Evolutionary conservation across 1,140 invertebrate species (phyloP).

Genomic region (Magallana angulata): DNA sequence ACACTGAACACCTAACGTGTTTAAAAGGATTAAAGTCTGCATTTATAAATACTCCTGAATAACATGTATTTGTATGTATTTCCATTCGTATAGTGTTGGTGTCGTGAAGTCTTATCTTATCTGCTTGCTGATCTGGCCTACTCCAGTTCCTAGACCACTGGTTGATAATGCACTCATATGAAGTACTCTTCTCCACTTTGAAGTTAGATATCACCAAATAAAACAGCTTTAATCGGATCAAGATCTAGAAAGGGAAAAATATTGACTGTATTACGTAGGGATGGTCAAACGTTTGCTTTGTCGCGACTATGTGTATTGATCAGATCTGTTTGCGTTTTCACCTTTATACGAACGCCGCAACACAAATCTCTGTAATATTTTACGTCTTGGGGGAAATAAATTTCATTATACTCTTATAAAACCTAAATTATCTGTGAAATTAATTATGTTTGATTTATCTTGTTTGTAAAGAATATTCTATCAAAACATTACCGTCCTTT

Average conservation of each 20-base stretch:
- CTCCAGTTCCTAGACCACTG: conserved; percentile 17
- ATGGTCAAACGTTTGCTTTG: conserved; percentile 22
- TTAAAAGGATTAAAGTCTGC: conserved; percentile 15
- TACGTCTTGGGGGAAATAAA: no score
- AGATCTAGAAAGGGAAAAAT: background rate
- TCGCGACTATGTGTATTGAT: conserved; percentile 20
- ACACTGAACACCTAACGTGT: background rate
- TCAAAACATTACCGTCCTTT: no score
- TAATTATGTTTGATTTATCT: no score
- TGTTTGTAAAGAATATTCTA: no score
- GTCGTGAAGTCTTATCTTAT: conserved; percentile 9
- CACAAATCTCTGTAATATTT: no score
- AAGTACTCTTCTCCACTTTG: conserved; percentile 4
- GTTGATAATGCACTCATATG: conserved; percentile 12
- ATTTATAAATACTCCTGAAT: no score
- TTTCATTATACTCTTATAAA: no score
- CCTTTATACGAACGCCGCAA: background rate
- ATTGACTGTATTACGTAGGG: conserved; percentile 6
- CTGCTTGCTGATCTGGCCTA: conserved; percentile 24
- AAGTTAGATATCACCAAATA: conserved; percentile 31
- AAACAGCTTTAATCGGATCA: conserved; percentile 25
- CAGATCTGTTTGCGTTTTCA: background rate
- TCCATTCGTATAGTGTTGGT: background rate
- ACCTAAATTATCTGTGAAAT: no score
- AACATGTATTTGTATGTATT: no score